Evolutionary conservation across 2,888 invertebrate genomes (phyloP), one percentile per base, ranked within the genome.

Genomic region (Capitulum mitella): DNA sequence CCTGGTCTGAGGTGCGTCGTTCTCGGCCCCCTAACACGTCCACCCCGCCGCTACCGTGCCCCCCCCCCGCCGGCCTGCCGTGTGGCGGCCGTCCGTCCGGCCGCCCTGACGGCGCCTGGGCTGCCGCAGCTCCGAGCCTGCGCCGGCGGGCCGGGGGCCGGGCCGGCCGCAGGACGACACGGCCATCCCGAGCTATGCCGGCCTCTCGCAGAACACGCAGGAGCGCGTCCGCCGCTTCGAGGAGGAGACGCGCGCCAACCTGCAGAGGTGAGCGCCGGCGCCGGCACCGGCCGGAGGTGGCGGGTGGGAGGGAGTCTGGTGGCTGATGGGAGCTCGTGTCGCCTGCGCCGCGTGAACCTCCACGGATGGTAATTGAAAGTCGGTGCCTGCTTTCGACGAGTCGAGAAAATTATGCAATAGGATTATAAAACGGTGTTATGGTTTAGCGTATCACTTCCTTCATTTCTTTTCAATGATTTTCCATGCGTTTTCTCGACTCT

Each of bases 201-300:
- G 88, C 83, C 87, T 88, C 84, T 88, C 87, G 83, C 88, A 87
- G 82, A 89, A 87, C 81, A 90, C 90, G 14, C 90, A 90, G 82
- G 90, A 91, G 83, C 87, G 90, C 81, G 89, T 90, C 79, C 88
- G 91, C 83, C 83, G 91, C 84, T 92, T 93, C 85, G 92, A 92
- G 84, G 88, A 91, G 84, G 93, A 93, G 86, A 91, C 92, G 3
- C 90, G 91, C 85, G 90, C 92, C 79, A 90, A 92, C 88, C 85
- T 93, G 37, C 82, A 83, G 77, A 80, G 81, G 79, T 84, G 87
- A 43, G 80, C 82, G 86, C 83, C 82, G 85, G 84, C 81, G 83
- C 46, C 88, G 86, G 80, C 85, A 88, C 34, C 88, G 88, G 80
- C 85, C 86, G 83, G 87, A 87, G 80, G 87, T 87, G 86, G 87